Percentiles rank a stretch among this genome's conserved stretches.
Conservation (phyloP, 2,888 invertebrate genomes). For the Tineola bisselliella region DNA sequence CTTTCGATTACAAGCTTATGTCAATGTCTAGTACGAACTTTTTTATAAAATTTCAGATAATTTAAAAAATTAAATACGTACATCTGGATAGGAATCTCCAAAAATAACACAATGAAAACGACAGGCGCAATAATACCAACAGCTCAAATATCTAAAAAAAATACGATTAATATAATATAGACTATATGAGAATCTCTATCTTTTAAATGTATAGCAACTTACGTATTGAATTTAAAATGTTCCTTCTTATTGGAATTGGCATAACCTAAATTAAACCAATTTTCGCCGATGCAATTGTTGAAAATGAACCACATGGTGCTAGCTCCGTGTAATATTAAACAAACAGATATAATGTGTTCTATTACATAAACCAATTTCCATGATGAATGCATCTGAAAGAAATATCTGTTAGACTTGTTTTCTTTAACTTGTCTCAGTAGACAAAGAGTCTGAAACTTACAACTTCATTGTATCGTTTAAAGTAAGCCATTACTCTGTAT, state of each 20-base stretch:
- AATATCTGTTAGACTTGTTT: neutral
- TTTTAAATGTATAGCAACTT: neutral
- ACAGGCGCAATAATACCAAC: conserved; percentile 50
- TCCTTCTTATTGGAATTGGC: neutral
- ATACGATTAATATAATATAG: too few relatives aligned
- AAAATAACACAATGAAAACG: conserved; percentile 49
- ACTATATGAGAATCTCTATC: neutral
- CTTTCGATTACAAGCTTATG: too few relatives aligned
- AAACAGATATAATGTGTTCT: conserved; percentile 32
- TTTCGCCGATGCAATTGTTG: conserved; percentile 19
- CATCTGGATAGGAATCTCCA: conserved; percentile 51
- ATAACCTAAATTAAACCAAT: conserved; percentile 27
- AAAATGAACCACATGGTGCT: conserved; percentile 43
- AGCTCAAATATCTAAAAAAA: conserved; percentile 39
- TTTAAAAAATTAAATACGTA: conserved; percentile 22
- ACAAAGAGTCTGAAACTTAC: conserved; percentile 27
- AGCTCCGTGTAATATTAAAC: conserved; percentile 34
- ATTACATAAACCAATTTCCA: conserved; percentile 35
- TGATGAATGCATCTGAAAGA: conserved; percentile 37
- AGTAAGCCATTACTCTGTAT: conserved; percentile 38
- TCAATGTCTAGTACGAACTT: too few relatives aligned
- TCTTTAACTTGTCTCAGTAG: too few relatives aligned
- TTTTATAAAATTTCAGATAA: neutral
- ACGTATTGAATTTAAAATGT: neutral
- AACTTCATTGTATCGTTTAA: conserved; percentile 33